phyloP scores from a whole-genome alignment of 2,888 invertebrate genomes.

The Epicampocera succincta region DNA sequence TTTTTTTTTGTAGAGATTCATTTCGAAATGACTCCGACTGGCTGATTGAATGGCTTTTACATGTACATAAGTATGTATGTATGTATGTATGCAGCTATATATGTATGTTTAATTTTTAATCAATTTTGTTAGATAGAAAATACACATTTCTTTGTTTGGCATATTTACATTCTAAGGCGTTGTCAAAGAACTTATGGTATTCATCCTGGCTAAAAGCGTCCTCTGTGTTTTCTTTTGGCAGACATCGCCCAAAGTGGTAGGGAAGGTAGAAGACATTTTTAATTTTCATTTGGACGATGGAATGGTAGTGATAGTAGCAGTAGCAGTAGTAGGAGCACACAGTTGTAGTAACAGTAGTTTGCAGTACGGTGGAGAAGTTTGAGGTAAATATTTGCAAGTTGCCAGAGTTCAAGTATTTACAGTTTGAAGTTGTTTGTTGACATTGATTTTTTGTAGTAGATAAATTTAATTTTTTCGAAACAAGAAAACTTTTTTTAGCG shows the following conservation, averaged over 20 bases:
- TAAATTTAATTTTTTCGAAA: constrained; percentile 3
- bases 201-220: constrained; percentile 86
- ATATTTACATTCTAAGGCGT: constrained; percentile 89
- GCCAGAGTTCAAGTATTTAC: constrained; percentile 25
- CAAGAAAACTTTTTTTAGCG: neutral
- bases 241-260: constrained; percentile 52
- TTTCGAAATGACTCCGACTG: constrained; percentile 30
- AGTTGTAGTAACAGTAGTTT: constrained; percentile 33
- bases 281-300: constrained; percentile 20
- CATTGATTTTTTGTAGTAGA: neutral
- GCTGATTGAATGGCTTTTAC: constrained; percentile 54
- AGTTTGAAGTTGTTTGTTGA: constrained; percentile 15
- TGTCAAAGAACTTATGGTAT: constrained; percentile 90
- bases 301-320: constrained; percentile 22
- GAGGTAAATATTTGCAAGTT: constrained; percentile 29
- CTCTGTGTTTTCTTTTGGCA: constrained; percentile 71
- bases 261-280: constrained; percentile 43
- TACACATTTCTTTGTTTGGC: constrained; percentile 50
- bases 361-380: constrained; percentile 42
- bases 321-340: constrained; percentile 23
- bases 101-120: constrained; percentile 6
- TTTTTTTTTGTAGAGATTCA: constrained; percentile 35
- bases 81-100: neutral
- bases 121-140: constrained; percentile 11
- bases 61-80: constrained; percentile 2